Base-by-base conservation (phyloP, 2,888 invertebrate species). In the Nematopogon swammerdamellus region DNA sequence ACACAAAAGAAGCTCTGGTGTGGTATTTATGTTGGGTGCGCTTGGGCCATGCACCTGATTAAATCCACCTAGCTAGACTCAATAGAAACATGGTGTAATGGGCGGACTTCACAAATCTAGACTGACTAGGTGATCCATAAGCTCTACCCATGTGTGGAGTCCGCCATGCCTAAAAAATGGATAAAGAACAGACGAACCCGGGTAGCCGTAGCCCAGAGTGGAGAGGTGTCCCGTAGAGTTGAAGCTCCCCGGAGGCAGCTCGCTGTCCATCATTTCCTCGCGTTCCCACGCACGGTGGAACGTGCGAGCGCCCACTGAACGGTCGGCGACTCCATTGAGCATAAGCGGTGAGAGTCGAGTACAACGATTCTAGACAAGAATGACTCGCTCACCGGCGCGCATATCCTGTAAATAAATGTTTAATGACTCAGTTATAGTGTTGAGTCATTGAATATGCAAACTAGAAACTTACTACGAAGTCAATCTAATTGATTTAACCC, bases 181-280 rank as follows among this genome's bases (percentile, higher is more conserved):
- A n/a, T n/a, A n/a, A n/a, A n/a, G n/a, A 53, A 51, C 51, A 42
- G 45, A 59, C 64, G 64, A 52, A 69, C 80, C 75, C 54, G 77
- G 76, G 57, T 70, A 57, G 49, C 69, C 73, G 60, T 75, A 79
- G 64, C 80, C 80, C 53, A 80, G 71, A 3, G 76, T 76, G 67
- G 80, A 80, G 65, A 80, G 62, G 59, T 80, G 80, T 59, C 80
- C 80, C 45, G 80, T 80, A 57, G 80, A 80, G 60, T 77, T 80
- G 56, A 77, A 79, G 61, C 79, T 75, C 61, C 80, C 80, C 14
- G 76, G 79, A 46, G 80, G 80, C 48, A 80, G 66, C 46, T 80
- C 80, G 17, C 74, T 70, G 59, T 79, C 79, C 79, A 79, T 79
- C 73, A 73, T 79, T 67, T 63, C 63, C 63, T n/a, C n/a, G n/a